Conservation (phyloP, 2,797 vertebrate species). For the Agapornis canus region DNA sequence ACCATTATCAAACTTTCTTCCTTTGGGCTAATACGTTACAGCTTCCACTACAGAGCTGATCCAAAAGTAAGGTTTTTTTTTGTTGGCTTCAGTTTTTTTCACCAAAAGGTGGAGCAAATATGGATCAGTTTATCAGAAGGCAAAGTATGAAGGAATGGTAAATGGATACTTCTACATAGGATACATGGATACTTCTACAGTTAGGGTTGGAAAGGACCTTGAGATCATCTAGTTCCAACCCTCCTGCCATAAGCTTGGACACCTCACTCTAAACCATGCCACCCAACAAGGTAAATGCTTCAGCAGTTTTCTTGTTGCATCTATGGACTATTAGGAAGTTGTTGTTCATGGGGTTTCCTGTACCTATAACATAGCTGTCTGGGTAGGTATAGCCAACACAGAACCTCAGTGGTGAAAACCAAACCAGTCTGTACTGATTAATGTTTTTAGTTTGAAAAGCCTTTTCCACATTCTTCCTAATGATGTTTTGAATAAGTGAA, state of each 20-base stretch:
- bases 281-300: not conserved
- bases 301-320: not conserved
- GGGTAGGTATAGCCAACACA: accelerated
- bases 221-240: too few species aligned
- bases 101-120: accelerated
- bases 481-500: not conserved
- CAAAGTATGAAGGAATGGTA: not conserved
- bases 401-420: not conserved
- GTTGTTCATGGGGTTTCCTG: not conserved
- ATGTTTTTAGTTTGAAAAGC: not conserved
- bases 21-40: accelerated
- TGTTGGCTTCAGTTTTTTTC: not conserved
- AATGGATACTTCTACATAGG: not conserved
- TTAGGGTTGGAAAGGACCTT: too few species aligned
- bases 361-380: accelerated
- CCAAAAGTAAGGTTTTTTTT: not conserved
- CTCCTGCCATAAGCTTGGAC: too few species aligned
- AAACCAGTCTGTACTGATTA: not conserved
- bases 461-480: not conserved
- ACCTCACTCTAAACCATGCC: too few species aligned
- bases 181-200: too few species aligned
- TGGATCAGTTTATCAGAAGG: not conserved
- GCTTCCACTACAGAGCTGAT: accelerated
- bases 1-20: not conserved
- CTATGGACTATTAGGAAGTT: too few species aligned